A percentile compares a stretch with the other conserved stretches of the same genome.
phyloP scores from a whole-genome alignment of 2,113 vertebrate species.

The Microcebus jonahi region DNA sequence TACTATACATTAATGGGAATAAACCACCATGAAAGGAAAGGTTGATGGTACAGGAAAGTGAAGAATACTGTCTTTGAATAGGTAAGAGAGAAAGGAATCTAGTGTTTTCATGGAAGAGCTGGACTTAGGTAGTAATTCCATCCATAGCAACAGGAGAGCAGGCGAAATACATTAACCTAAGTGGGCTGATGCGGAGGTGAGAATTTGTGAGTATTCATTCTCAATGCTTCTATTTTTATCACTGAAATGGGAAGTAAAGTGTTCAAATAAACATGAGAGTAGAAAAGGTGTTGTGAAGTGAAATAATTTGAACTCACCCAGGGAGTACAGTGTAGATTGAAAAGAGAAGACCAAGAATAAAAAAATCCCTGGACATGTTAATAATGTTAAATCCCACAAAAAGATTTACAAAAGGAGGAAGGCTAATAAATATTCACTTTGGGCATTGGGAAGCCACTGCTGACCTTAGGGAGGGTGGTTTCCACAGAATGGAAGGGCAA shows the following conservation, averaged over 20 bases:
- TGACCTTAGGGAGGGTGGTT: background rate
- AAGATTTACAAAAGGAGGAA: background rate
- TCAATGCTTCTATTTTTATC: background rate
- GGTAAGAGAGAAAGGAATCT: background rate
- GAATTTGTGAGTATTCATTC: background rate
- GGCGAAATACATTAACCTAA: background rate
- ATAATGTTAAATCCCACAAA: background rate
- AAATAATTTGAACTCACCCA: background rate
- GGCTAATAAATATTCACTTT: background rate
- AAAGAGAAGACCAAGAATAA: background rate
- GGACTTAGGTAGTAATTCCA: background rate
- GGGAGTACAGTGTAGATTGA: background rate
- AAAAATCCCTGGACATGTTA: background rate
- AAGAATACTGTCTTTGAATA: background rate
- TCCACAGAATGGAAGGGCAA: background rate
- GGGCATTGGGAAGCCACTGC: background rate
- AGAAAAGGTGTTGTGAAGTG: background rate
- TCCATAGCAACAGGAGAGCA: background rate
- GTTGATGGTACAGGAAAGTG: background rate
- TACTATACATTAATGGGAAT: background rate
- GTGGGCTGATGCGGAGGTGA: background rate
- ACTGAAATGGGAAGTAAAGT: background rate
- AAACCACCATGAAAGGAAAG: background rate
- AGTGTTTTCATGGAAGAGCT: background rate
- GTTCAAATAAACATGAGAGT: background rate